Conservation (phyloP, 1,140 invertebrate genomes). For the Halesus radiatus region DNA sequence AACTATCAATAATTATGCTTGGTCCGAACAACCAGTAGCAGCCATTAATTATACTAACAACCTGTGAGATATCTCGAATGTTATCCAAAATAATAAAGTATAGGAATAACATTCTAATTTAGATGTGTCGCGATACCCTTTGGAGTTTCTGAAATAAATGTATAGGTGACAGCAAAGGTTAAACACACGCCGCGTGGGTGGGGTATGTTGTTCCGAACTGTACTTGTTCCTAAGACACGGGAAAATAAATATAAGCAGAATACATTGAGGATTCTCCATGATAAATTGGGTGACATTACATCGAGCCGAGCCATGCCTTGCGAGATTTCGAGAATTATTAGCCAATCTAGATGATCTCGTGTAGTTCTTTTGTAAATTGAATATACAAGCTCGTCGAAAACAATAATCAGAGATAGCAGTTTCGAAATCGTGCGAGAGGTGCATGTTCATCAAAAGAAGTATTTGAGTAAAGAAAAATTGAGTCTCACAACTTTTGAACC, state of each 20-base stretch:
- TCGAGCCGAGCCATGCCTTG: background rate
- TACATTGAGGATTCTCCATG: background rate
- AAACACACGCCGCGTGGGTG: constrained; percentile 9
- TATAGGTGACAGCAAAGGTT: constrained; percentile 20
- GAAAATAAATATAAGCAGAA: background rate
- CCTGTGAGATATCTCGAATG: constrained; percentile 7
- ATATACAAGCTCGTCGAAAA: too few species aligned
- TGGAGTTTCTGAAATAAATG: constrained; percentile 19
- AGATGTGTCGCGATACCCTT: constrained; percentile 34
- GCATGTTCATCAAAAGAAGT: too few species aligned
- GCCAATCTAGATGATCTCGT: too few species aligned
- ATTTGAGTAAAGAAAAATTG: too few species aligned
- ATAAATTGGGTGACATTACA: background rate
- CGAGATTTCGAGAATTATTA: background rate
- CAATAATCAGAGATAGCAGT: too few species aligned
- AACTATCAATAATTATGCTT: constrained; percentile 2
- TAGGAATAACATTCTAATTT: constrained; percentile 25
- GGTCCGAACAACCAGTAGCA: constrained; percentile 1
- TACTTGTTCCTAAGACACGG: background rate
- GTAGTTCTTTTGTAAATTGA: too few species aligned
- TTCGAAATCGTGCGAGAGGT: too few species aligned
- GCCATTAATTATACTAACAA: constrained; percentile 14
- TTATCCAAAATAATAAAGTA: constrained; percentile 26
- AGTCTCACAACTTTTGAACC: too few species aligned
- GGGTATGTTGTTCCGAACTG: background rate